phyloP scores from a whole-genome alignment of 2,888 invertebrate genomes.

The Scrobipalpa costella region DNA sequence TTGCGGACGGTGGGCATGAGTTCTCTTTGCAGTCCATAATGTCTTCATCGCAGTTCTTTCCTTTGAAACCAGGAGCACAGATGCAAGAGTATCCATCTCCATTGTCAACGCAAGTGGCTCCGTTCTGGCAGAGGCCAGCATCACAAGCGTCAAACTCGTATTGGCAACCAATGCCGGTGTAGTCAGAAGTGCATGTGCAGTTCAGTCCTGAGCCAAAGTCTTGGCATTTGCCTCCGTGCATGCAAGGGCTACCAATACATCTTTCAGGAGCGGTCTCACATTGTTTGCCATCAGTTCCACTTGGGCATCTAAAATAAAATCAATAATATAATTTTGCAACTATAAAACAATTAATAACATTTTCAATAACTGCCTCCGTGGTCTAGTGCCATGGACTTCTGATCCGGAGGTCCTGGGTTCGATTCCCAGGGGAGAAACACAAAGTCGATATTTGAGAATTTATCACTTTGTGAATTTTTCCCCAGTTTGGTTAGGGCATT shows the following conservation, averaged over 20 bases:
- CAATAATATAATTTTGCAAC: constrained; percentile 4
- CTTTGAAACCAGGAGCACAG: constrained; percentile 90
- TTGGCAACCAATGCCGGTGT: constrained; percentile 94
- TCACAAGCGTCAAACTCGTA: constrained; percentile 96
- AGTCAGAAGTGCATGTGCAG: constrained; percentile 94
- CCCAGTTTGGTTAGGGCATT: too few species aligned
- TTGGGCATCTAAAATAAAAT: constrained; percentile 85
- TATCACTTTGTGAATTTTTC: too few species aligned
- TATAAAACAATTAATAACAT: too few species aligned
- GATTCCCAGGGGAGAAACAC: too few species aligned
- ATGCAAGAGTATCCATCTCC: constrained; percentile 92
- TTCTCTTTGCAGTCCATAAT: constrained; percentile 95
- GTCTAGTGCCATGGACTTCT: too few species aligned
- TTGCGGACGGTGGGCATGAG: constrained; percentile 96
- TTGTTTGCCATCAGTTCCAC: constrained; percentile 97
- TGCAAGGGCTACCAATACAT: constrained; percentile 95
- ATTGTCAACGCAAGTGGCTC: constrained; percentile 94
- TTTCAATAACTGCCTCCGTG: too few species aligned
- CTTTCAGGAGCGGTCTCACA: constrained; percentile 98
- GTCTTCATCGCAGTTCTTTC: constrained; percentile 94
- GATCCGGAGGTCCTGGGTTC: too few species aligned
- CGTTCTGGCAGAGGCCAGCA: constrained; percentile 94
- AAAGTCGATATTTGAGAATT: too few species aligned
- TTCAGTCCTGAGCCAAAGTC: constrained; percentile 97
- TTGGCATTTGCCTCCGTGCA: constrained; percentile 97